Conservation (phyloP, 1,140 invertebrate genomes). For the Limonius californicus region DNA sequence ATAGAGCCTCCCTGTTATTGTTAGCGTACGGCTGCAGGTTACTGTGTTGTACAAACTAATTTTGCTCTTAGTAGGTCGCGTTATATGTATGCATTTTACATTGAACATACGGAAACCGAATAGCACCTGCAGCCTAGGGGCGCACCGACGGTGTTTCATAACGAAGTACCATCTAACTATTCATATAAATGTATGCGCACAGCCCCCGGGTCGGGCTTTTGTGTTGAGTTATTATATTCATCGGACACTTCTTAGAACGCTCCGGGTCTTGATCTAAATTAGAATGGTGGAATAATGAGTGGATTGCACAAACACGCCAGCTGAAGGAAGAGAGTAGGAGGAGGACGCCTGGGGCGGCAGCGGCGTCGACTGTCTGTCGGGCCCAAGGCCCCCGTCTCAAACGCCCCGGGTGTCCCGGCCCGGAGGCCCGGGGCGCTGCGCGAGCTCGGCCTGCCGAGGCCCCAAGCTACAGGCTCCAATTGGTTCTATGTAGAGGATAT, state of each 20-base stretch:
- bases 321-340: constrained; percentile 18
- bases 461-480: constrained; percentile 30
- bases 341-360: constrained; percentile 19
- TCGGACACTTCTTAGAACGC: constrained; percentile 18
- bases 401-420: constrained; percentile 28
- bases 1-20: no score
- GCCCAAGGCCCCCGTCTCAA: constrained; percentile 27
- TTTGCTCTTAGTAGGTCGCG: no score
- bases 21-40: no score
- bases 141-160: neutral
- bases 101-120: no score
- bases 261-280: constrained; percentile 21
- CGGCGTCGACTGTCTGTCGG: constrained; percentile 35
- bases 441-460: constrained; percentile 28
- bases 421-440: constrained; percentile 28
- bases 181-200: constrained; percentile 13
- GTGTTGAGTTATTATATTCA: constrained; percentile 22
- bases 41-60: no score
- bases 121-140: no score
- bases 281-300: constrained; percentile 26
- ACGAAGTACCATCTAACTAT: neutral
- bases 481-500: constrained; percentile 50
- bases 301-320: constrained; percentile 20
- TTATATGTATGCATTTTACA: no score
- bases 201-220: constrained; percentile 3